These are phyloP conservation scores for Microtus agrestis DNA, from an alignment of 2,797 vertebrate species.

Conservation along the genomic window DNA sequence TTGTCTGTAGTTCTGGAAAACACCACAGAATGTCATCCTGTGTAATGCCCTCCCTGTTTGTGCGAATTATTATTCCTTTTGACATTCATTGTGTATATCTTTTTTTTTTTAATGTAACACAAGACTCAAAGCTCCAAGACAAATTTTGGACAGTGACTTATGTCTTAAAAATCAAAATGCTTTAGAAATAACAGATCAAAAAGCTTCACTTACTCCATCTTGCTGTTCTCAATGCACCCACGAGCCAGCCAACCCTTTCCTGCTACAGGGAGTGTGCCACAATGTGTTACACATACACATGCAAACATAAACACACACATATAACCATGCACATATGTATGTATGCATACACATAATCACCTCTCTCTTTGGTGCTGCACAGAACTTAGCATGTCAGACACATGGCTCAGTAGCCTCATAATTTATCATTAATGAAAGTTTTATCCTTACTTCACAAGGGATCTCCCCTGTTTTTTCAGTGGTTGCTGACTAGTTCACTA, in stretches of 20 bases:
- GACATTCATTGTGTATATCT: background rate
- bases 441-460: background rate
- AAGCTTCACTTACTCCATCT: background rate
- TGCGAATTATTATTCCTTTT: background rate
- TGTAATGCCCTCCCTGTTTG: background rate
- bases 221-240: background rate
- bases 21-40: constrained; percentile 26
- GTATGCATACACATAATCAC: background rate
- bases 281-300: background rate
- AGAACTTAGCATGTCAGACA: background rate
- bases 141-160: background rate
- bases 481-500: background rate
- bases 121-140: background rate
- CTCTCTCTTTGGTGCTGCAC: background rate
- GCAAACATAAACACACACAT: too few species aligned
- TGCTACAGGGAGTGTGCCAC: background rate
- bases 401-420: background rate
- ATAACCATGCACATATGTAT: background rate
- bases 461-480: background rate
- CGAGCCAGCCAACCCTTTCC: background rate
- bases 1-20: constrained; percentile 19
- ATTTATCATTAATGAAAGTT: background rate
- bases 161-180: constrained; percentile 26
- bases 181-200: background rate
- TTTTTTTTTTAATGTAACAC: background rate